Evolutionary conservation across 2,797 vertebrate genomes (phyloP).

Genomic region (Morus bassanus): DNA sequence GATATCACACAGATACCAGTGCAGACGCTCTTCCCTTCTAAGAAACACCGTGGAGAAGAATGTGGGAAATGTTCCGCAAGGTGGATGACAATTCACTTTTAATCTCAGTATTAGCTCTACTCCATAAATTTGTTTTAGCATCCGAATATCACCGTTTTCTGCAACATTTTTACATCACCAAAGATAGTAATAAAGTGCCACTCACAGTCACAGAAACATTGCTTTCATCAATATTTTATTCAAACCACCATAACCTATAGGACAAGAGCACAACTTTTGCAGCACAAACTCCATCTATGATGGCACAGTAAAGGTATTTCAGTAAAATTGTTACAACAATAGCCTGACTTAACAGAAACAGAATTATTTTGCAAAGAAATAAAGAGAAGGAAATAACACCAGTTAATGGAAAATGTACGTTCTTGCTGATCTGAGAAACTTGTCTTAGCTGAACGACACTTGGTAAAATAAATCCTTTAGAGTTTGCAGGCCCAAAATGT

Average conservation of each 20-base stretch:
- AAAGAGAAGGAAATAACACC: background rate
- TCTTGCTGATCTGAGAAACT: background rate
- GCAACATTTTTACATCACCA: background rate
- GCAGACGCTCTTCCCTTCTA: background rate
- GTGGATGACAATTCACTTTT: background rate
- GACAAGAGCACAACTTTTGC: background rate
- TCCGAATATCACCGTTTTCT: background rate
- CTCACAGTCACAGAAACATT: background rate
- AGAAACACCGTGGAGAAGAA: background rate
- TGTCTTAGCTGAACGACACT: background rate
- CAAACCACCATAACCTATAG: background rate
- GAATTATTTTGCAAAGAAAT: background rate
- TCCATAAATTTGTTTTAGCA: background rate
- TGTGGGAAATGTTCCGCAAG: fast-evolving
- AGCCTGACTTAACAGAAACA: background rate
- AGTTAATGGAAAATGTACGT: background rate
- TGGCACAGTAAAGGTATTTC: background rate
- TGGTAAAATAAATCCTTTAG: background rate
- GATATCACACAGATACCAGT: no score
- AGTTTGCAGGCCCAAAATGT: background rate
- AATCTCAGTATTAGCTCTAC: background rate
- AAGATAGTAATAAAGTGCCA: background rate
- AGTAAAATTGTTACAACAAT: background rate
- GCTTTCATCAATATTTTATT: background rate
- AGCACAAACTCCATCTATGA: background rate